Evolutionary conservation across 2,797 vertebrate genomes (phyloP), one percentile per base, ranked within the genome.

Genomic region (Podarcis siculus): DNA sequence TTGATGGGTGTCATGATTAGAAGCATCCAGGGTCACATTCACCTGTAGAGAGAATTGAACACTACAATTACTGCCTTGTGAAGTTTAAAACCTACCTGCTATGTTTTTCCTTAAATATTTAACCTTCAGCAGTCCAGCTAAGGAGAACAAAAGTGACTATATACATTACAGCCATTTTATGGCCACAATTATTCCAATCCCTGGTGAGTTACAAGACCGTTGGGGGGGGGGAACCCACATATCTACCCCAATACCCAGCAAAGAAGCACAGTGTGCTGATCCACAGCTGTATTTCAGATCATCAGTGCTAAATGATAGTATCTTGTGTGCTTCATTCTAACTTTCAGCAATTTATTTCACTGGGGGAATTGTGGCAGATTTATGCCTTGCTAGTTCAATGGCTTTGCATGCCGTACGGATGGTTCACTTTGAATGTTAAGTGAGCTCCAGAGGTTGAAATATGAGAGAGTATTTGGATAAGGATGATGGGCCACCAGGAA

Each of bases 401-500:
- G 32, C 91, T 93, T 82, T 5, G 80, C 0, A 0, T 85, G 86
- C 73, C 71, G 82, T 61, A 86, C 32, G 94, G 82, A 87, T 73
- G 75, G 8, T 86, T 82, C 55, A 85, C 69, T 79, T 82, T 88
- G 90, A 93, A 87, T 91, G 89, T 83, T 83, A 92, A 90, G 89
- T 27, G 82, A 2, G 19, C 82, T 76, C 58, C 0, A 0, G 87
- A 86, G 69, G 82, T 76, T 91, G 95, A 94, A 92, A 95, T 89
- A 94, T 92, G 90, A 32, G 61, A 86, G 92, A 94, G 88, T 64
- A 79, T 93, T 92, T 85, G 92, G 88, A 78, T 87, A 49, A 89
- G 83, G 94, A 83, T 91, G 94, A 94, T 78, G 86, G 92, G 94
- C 89, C 91, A 89, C 90, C 89, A 86, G 67, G 90, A 91, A 91